phyloP scores from a whole-genome alignment of 2,888 invertebrate species.

The Acutogordius australiensis region DNA sequence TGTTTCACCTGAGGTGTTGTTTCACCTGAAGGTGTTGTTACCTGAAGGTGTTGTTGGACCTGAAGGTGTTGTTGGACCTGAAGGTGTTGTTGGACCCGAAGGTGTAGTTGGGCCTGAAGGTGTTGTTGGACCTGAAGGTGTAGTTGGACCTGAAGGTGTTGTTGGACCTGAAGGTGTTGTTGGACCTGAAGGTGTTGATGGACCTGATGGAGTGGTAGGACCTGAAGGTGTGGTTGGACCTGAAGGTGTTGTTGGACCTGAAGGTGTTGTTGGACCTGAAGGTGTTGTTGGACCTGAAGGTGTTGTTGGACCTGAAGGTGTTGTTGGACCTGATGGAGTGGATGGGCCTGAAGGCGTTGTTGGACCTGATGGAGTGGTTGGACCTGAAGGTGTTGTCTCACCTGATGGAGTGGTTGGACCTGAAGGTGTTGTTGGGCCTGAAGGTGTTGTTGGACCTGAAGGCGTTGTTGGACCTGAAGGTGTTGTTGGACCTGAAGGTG shows the following conservation, averaged over 20 bases:
- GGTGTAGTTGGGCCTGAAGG: not conserved
- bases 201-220: not conserved
- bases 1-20: not conserved
- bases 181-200: not conserved
- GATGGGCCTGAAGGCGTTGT: not conserved
- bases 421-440: not conserved
- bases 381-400: not conserved
- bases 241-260: not conserved
- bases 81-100: not conserved
- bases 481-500: not conserved
- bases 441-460: not conserved
- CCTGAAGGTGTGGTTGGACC: not conserved
- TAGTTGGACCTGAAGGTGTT: not conserved
- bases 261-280: not conserved
- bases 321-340: not conserved
- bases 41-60: not conserved
- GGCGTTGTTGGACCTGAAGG: not conserved
- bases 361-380: not conserved
- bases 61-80: not conserved
- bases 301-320: not conserved
- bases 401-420: not conserved
- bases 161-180: not conserved
- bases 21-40: not conserved
- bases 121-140: not conserved
- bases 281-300: not conserved